Evolutionary conservation across 2,797 vertebrate species (phyloP), one percentile per base, ranked within the genome.

Genomic region (Onychomys torridus): DNA sequence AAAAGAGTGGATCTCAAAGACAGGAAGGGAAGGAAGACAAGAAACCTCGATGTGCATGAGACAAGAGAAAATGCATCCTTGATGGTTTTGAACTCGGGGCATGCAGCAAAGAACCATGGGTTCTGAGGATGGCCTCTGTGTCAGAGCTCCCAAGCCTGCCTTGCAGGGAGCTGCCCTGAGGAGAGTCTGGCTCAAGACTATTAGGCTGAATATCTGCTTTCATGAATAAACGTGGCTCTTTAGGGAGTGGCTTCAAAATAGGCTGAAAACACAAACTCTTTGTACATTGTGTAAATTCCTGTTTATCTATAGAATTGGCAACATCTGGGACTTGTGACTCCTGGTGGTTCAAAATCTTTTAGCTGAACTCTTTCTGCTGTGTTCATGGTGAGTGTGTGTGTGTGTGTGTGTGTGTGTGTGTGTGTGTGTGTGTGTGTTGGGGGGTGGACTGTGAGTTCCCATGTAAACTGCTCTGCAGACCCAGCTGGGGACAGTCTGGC

Each of bases 271-370:
- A 49, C 71, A 71, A 93, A 79, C 89, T 67, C 96, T 96, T 95
- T 97, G 96, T 96, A 96, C 81, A 89, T 96, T 90, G 92, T 95
- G 95, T 96, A 96, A 97, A 96, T 96, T 94, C 81, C 79, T 96
- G 87, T 96, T 96, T 96, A 93, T 96, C 95, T 91, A 49, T 93
- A 27, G 96, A 97, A 98, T 97, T 97, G 98, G 96, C 97, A 97
- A 96, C 59, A 73, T 91, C 95, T 97, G 89, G 83, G 97, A 97
- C 92, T 89, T 71, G 84, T 89, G 90, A 67, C 1, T n/a, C 92
- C 91, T 89, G 73, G 87, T 40, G 43, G 67, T 87, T 90, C 32
- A 77, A 17, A 2, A 32, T 23, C 82, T 92, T 92, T 6, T 90
- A 93, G 71, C 79, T 69, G 95, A 34, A 40, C 79, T 94, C 73